A percentile compares a stretch with the other conserved stretches of the same genome.
phyloP scores from a whole-genome alignment of 2,888 invertebrate species.

The Anarsia innoxiella region DNA sequence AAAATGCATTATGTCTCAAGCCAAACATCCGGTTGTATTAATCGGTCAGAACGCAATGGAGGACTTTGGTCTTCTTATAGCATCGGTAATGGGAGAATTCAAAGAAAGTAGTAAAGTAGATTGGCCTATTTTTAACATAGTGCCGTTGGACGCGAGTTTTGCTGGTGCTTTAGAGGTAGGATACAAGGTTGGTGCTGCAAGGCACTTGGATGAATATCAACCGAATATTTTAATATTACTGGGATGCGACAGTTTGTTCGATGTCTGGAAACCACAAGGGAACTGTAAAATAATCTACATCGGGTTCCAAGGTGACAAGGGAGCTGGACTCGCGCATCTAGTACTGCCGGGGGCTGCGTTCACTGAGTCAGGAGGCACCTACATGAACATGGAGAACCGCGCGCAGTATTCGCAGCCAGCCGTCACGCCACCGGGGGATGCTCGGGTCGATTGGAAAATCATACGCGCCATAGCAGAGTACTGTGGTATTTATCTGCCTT shows the following conservation, averaged over 20 bases:
- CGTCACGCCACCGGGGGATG: conserved; percentile 92
- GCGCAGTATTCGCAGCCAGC: conserved; percentile 92
- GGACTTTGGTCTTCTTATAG: conserved; percentile 18
- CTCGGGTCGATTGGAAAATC: conserved; percentile 98
- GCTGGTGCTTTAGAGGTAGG: conserved; percentile 97
- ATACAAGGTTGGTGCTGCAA: conserved; percentile 83
- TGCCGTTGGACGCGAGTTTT: conserved; percentile 93
- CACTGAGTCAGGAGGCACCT: conserved; percentile 96
- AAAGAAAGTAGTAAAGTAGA: background rate
- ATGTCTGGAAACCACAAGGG: conserved; percentile 83
- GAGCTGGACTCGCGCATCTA: too few species aligned
- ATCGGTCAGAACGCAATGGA: conserved; percentile 40
- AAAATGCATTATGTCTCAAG: conserved; percentile 23
- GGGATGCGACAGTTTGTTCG: conserved; percentile 92
- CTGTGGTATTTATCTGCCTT: conserved; percentile 37
- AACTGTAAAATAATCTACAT: conserved; percentile 88
- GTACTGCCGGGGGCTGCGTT: conserved; percentile 97
- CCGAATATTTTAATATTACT: conserved; percentile 90
- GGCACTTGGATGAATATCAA: conserved; percentile 71
- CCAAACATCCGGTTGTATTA: conserved; percentile 52
- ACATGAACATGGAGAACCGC: conserved; percentile 97
- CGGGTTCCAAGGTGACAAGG: conserved; percentile 96
- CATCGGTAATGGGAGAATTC: background rate
- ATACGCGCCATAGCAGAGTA: conserved; percentile 71
- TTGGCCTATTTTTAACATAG: conserved; percentile 84